Base-by-base conservation (phyloP, 2,888 invertebrate species). In the Rhingia campestris region DNA sequence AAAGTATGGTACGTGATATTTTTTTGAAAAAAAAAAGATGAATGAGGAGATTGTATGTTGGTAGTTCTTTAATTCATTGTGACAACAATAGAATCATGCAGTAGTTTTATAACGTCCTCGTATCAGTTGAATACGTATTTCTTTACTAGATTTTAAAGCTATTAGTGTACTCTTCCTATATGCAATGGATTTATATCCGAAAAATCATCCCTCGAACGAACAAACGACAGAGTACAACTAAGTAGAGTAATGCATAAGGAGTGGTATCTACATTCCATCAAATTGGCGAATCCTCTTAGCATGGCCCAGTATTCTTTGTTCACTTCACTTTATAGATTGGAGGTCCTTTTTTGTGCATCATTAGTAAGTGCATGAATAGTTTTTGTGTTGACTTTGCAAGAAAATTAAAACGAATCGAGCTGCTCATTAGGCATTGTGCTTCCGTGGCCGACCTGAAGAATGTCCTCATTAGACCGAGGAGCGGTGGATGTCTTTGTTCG, bases 351-450 rank as follows among this genome's bases (percentile, higher is more conserved):
- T 56, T 14, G 45, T 64, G 73, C 56, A 33, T 58, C 61, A 32
- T 73, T 37, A 72, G 51, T 51, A 61, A 47, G 4, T 12, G 37
- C 6, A 14, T 45, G 10, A 10, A 7, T n/a, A 45, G 43, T 45
- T 53, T 61, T 54, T 70, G 39, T 47, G 76, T 59, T 76, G 64
- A 76, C 49, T 72, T 66, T 66, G 81, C 76, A 76, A 22, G 22
- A 22, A 22, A 22, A 22, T 2, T 2, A 22, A 32, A 76, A 72
- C 51, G 70, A 53, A 70, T 70, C 45, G 39, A 70, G 63, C 37
- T 66, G 64, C 75, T 81, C 81, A 76, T 81, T 81, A 76, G 53
- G 64, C 64, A 66, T 72, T 81, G 81, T 76, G 22, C 22, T 22
- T 70, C 30, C 12, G 4, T 30, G 54, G 35, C 32, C 47, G 56